Base-by-base conservation (phyloP, 2,888 invertebrate species). In the Pharmacophagus antenor region DNA sequence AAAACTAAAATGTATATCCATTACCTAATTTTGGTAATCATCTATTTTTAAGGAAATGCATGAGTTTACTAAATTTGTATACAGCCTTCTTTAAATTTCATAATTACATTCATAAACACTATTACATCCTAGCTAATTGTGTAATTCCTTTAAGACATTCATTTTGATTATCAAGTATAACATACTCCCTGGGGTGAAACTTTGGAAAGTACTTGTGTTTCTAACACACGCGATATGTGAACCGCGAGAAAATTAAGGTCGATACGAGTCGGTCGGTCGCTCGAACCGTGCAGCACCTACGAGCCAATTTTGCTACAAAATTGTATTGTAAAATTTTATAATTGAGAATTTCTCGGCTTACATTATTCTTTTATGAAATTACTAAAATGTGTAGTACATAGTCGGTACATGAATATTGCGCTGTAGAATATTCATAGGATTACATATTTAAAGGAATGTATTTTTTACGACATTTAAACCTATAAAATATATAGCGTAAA, bases 101-200 rank as follows among this genome's bases (percentile, higher is more conserved):
- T n/a, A 25, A 41, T 27, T 20, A 42, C 48, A 21, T 52, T 58
- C 42, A 56, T 52, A 63, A 62, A 63, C 70, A 72, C 68, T 70
- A 71, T 70, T 71, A 52, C 70, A 66, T 68, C 65, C 67, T 68
- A 68, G 70, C 76, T 81, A 82, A 82, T 82, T 82, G 77, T 76
- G 78, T 81, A 82, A 83, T 82, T 80, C 76, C 79, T 79, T 70
- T 74, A 76, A 79, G 77, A 72, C 79, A 77, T 81, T 80, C 77
- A 76, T 82, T 82, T 79, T 80, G 74, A 82, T 82, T 80, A 82
- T 80, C 79, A 79, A 79, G 72, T 71, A 74, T 71, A 69, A 73
- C 74, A 76, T 70, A 61, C 68, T 76, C 77, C 71, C 72, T 42
- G 60, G 78, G 72, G 78, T 66, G 69, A 70, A 78, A 80, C 78